Evolutionary conservation across 2,888 invertebrate genomes (phyloP).

Genomic region (Caenorhabditis macrosperma): DNA sequence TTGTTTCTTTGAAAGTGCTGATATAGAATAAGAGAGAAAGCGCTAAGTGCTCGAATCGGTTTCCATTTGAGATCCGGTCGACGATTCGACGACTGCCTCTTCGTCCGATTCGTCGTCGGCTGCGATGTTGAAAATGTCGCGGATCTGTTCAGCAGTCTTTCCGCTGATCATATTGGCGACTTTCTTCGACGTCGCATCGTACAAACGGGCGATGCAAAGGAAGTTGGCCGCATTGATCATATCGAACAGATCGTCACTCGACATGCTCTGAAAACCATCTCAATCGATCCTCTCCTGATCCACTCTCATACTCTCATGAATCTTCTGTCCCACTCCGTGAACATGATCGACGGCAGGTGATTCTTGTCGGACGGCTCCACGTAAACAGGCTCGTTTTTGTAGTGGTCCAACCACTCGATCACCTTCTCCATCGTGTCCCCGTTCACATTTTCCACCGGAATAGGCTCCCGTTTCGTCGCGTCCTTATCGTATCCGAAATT

Average conservation of each 20-base stretch:
- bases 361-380: neutral
- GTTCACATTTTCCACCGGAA: slow-evolving; percentile 10
- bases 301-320: slow-evolving; percentile 10
- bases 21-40: no score
- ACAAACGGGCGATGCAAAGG: slow-evolving; percentile 5
- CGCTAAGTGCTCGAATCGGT: no score
- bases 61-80: no score
- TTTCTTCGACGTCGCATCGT: neutral
- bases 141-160: slow-evolving; percentile 5
- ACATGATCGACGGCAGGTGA: neutral
- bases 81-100: no score
- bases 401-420: slow-evolving; percentile 3
- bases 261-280: slow-evolving; percentile 1
- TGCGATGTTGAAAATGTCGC: neutral
- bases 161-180: slow-evolving; percentile 9
- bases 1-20: no score
- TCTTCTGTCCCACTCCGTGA: neutral
- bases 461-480: slow-evolving; percentile 1
- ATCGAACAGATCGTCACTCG: slow-evolving; percentile 16
- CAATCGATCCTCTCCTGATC: neutral
- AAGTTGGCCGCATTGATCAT: slow-evolving; percentile 24
- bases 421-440: slow-evolving; percentile 12
- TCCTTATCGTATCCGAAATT: slow-evolving; percentile 11
- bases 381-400: neutral
- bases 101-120: no score